These are phyloP conservation scores for Chelmon rostratus DNA, from an alignment of 2,797 vertebrate species.

Conservation along the genomic window DNA sequence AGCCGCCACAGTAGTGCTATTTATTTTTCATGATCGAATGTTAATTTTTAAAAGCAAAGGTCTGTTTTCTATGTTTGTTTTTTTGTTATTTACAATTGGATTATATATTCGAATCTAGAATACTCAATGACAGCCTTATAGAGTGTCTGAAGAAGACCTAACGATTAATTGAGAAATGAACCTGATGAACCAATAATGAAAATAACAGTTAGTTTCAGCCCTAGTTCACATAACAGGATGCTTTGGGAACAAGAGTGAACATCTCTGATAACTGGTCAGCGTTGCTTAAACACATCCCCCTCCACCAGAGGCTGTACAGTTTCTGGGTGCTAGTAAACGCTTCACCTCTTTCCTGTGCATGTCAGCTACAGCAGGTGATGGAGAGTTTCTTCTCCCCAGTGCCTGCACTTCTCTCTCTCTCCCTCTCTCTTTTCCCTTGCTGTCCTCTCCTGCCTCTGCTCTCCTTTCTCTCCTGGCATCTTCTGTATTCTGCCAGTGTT, in stretches of 20 bases:
- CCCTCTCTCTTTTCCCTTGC: conserved; percentile 11
- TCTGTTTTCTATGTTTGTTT: no score
- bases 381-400: conserved; percentile 44
- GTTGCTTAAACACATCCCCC: conserved; percentile 13
- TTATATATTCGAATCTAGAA: no score
- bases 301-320: conserved; percentile 20
- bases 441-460: conserved; percentile 58
- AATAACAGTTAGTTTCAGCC: background rate
- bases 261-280: conserved; percentile 1
- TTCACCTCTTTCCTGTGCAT: conserved; percentile 62
- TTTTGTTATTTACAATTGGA: no score
- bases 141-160: background rate
- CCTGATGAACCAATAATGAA: background rate
- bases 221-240: background rate
- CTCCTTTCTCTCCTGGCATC: conserved; percentile 58
- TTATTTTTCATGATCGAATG: no score
- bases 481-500: conserved; percentile 79
- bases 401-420: conserved; percentile 6
- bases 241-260: conserved; percentile 18
- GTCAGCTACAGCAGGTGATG: conserved; percentile 61
- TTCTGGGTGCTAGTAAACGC: conserved; percentile 34
- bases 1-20: no score
- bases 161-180: background rate
- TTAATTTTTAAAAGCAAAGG: no score
- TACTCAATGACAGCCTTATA: no score